These are phyloP conservation scores for Pinna nobilis DNA, from an alignment of 1,140 invertebrate genomes.

Conservation along the genomic window DNA sequence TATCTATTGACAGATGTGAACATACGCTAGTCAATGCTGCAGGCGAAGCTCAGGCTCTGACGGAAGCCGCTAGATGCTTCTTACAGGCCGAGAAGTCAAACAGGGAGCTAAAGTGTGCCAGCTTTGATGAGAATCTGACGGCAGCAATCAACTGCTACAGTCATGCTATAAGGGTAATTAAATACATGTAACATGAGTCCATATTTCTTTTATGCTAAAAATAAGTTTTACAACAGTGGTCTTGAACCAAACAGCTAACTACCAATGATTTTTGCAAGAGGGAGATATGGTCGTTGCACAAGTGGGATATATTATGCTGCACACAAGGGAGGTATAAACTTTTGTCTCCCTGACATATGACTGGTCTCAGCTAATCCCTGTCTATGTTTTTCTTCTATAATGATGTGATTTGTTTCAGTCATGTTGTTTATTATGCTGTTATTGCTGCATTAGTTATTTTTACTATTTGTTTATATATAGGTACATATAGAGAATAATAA, in stretches of 20 bases:
- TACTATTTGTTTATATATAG: slow-evolving; percentile 34
- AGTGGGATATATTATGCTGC: too few relatives aligned
- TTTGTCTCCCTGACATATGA: not conserved
- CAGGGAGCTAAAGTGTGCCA: slow-evolving; percentile 80
- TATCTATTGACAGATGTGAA: slow-evolving; percentile 79
- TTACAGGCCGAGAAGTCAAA: slow-evolving; percentile 83
- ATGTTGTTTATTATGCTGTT: too few relatives aligned
- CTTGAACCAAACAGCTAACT: too few relatives aligned
- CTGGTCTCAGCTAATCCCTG: not conserved
- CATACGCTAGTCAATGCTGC: slow-evolving; percentile 82
- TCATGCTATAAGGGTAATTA: slow-evolving; percentile 78
- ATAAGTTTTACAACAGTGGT: not conserved
- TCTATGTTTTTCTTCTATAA: not conserved
- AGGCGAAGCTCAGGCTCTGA: slow-evolving; percentile 83
- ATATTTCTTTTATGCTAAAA: not conserved
- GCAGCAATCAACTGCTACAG: slow-evolving; percentile 84
- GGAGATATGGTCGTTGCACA: too few relatives aligned
- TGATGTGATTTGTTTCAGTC: too few relatives aligned
- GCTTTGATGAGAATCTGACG: slow-evolving; percentile 83
- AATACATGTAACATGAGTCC: not conserved
- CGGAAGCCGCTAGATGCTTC: slow-evolving; percentile 84
- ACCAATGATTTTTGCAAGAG: too few relatives aligned
- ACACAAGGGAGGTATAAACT: not conserved
- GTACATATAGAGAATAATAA: slow-evolving; percentile 76
- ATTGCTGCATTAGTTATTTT: slow-evolving; percentile 5